Evolutionary conservation across 2,113 vertebrate species (phyloP), one percentile per base, ranked within the genome.

Genomic region (Myrmecophaga tridactyla): DNA sequence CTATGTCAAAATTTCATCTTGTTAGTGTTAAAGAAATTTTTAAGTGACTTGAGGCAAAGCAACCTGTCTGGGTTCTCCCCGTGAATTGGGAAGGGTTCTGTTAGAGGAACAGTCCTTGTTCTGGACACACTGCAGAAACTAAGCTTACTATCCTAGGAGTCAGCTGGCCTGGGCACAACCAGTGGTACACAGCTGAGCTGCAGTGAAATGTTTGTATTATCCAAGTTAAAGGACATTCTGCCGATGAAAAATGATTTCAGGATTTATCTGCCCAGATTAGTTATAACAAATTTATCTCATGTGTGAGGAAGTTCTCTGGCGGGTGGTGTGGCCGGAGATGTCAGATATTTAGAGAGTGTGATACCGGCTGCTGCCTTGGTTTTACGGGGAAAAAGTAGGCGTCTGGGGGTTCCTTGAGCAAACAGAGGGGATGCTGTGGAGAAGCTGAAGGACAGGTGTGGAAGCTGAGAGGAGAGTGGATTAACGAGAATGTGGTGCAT

Each of bases 21-120:
- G 76, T 92, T 90, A 87, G 29, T 51, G 18, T 76, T 90, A 63
- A 95, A 89, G 56, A 84, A 39, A 58, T 62, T 86, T 94, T 80
- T 60, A 75, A 92, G 86, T 76, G 60, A 62, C 43, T 63, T 39
- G 67, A 93, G 60, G 25, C 36, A 58, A 85, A 94, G 14, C 25
- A 27, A 48, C 41, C 25, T 72, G 7, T 60, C 21, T 67, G 31
- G 56, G 17, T 29, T 53, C 18, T 94, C 65, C 11, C 21, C 80
- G 88, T 86, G 87, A 48, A 20, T 9, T 23, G 56, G 21, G 43
- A 72, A 51, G 63, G n/a, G 2, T 36, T 29, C 43, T 58, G 10
- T 41, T 85, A 29, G 58, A 70, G 48, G 4, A 48, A 36, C 2
- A 14, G 58, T 25, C 34, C 11, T 51, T 2, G 2, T 70, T 77